phyloP scores from a whole-genome alignment of 2,113 vertebrate species.

The Microcebus griseorufus region DNA sequence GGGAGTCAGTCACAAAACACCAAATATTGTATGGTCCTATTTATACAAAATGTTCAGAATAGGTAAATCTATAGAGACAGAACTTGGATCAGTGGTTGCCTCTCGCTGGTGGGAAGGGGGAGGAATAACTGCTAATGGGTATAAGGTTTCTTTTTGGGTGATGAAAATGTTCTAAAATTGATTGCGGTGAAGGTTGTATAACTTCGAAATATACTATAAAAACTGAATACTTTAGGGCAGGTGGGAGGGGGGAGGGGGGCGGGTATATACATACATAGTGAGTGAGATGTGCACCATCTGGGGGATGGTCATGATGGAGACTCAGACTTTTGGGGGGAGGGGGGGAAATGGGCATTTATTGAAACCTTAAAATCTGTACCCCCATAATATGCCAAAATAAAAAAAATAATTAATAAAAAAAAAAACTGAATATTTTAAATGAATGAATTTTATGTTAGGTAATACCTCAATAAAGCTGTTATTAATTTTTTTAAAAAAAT shows the following conservation, averaged over 20 bases:
- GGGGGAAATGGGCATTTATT: too few species aligned
- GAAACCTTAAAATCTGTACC: too few species aligned
- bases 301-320: too few species aligned
- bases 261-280: too few species aligned
- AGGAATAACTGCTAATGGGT: neutral
- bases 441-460: neutral
- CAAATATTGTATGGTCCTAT: neutral
- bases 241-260: too few species aligned
- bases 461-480: slow-evolving; percentile 17
- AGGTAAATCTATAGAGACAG: neutral
- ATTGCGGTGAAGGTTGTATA: neutral
- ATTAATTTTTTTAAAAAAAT: slow-evolving; percentile 36
- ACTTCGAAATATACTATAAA: slow-evolving; percentile 38
- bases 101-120: neutral
- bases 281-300: too few species aligned
- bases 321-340: too few species aligned
- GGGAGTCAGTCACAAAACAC: neutral
- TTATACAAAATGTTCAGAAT: neutral
- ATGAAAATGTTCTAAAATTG: slow-evolving; percentile 29
- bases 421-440: neutral
- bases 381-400: too few species aligned
- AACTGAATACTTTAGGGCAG: neutral
- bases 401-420: too few species aligned
- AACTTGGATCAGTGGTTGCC: neutral
- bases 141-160: neutral